Evolutionary conservation across 92 coral and sea anemone genomes (phyloP).

Genomic region (Phenganax stokvisi): DNA sequence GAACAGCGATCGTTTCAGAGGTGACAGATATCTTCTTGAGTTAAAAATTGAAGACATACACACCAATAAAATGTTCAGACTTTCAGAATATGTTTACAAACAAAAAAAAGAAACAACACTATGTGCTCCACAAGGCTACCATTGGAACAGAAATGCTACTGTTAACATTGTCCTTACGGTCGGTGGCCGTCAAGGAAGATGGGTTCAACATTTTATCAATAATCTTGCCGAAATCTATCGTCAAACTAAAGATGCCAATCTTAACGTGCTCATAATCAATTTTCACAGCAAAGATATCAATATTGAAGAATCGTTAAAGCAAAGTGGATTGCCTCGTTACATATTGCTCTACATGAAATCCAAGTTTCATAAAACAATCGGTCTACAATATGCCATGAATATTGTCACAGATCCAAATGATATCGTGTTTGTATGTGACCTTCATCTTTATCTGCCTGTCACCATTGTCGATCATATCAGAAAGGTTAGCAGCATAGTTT

Average conservation of each 20-base stretch:
- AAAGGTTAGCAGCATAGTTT: slow-evolving; percentile 50
- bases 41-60: slow-evolving; percentile 51
- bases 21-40: slow-evolving; percentile 74
- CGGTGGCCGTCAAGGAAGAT: slow-evolving; percentile 78
- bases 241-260: slow-evolving; percentile 59
- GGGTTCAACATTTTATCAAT: slow-evolving; percentile 81
- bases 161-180: slow-evolving; percentile 66
- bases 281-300: slow-evolving; percentile 71
- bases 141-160: slow-evolving; percentile 68
- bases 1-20: slow-evolving; percentile 51
- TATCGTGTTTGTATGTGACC: slow-evolving; percentile 73
- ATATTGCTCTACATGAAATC: slow-evolving; percentile 53
- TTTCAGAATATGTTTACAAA: slow-evolving; percentile 74
- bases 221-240: slow-evolving; percentile 62
- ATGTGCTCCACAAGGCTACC: slow-evolving; percentile 65
- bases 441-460: slow-evolving; percentile 74
- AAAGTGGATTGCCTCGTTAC: slow-evolving; percentile 65
- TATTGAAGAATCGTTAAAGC: slow-evolving; percentile 61
- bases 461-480: slow-evolving; percentile 73
- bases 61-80: slow-evolving; percentile 48
- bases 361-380: slow-evolving; percentile 63
- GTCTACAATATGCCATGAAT: slow-evolving; percentile 62
- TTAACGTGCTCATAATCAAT: slow-evolving; percentile 74
- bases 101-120: slow-evolving; percentile 41
- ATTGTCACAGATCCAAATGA: slow-evolving; percentile 63